These are phyloP conservation scores for Chalcis sispes DNA, from an alignment of 2,888 invertebrate species.

Conservation along the genomic window DNA sequence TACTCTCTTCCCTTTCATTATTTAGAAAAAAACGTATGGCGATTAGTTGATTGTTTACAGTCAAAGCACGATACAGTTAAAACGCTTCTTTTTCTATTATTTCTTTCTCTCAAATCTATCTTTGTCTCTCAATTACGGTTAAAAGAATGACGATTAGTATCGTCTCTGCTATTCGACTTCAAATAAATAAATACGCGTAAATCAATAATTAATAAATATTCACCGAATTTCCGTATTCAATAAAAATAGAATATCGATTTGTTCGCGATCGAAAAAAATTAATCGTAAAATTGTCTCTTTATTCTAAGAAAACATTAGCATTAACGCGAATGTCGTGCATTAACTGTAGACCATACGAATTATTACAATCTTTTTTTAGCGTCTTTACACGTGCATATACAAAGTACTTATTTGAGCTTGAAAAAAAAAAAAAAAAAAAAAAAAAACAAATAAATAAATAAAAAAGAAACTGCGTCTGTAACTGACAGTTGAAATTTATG, in stretches of 20 bases:
- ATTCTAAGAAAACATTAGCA: constrained; percentile 3
- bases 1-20: constrained; percentile 63
- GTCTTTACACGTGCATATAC: neutral
- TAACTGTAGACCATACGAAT: constrained; percentile 36
- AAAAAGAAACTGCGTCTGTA: constrained; percentile 41
- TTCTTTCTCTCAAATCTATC: constrained; percentile 1
- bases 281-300: neutral
- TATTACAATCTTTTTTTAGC: constrained; percentile 31
- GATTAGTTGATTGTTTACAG: constrained; percentile 49
- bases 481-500: constrained; percentile 31
- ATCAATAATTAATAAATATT: neutral
- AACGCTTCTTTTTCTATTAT: constrained; percentile 2
- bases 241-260: neutral
- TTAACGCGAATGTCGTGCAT: constrained; percentile 25
- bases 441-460: too few species aligned
- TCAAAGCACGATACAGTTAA: constrained; percentile 48
- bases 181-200: neutral
- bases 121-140: neutral
- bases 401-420: neutral
- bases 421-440: too few species aligned
- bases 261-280: neutral
- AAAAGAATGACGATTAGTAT: too few species aligned
- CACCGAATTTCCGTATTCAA: neutral
- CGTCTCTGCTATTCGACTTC: neutral
- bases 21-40: constrained; percentile 28